Conservation (phyloP, 2,888 invertebrate species). For the Candidula unifasciata region DNA sequence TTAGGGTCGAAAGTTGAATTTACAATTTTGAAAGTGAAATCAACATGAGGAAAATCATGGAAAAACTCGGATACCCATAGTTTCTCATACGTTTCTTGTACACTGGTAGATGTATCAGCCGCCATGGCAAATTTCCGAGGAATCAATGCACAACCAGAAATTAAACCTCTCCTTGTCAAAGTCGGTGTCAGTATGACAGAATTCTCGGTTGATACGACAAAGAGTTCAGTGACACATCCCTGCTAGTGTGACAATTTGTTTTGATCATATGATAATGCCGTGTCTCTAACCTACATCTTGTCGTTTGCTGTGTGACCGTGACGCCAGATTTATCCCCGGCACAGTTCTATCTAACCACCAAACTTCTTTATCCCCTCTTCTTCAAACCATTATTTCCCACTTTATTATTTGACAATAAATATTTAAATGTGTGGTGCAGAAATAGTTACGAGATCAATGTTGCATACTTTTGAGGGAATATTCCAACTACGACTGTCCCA, state of each 20-base stretch:
- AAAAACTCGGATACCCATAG: conserved; percentile 86
- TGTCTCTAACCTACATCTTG: too few relatives aligned
- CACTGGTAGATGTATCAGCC: background rate
- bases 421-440: too few relatives aligned
- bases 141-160: background rate
- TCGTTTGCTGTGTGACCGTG: too few relatives aligned
- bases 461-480: too few relatives aligned
- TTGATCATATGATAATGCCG: background rate
- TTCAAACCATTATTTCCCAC: too few relatives aligned
- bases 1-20: conserved; percentile 85
- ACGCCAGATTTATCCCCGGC: too few relatives aligned
- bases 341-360: too few relatives aligned
- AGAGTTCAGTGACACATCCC: background rate
- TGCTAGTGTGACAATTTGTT: background rate
- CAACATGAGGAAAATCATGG: conserved; percentile 90
- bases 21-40: conserved; percentile 34
- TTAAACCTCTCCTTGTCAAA: background rate
- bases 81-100: conserved; percentile 40
- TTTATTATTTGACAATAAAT: too few relatives aligned
- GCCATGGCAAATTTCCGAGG: conserved; percentile 7
- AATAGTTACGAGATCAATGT: too few relatives aligned
- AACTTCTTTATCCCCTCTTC: too few relatives aligned
- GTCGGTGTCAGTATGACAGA: background rate
- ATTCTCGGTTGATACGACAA: background rate
- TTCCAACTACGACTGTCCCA: too few relatives aligned